Conservation (phyloP, 1,140 invertebrate species). For the Acromyrmex charruanus region DNA sequence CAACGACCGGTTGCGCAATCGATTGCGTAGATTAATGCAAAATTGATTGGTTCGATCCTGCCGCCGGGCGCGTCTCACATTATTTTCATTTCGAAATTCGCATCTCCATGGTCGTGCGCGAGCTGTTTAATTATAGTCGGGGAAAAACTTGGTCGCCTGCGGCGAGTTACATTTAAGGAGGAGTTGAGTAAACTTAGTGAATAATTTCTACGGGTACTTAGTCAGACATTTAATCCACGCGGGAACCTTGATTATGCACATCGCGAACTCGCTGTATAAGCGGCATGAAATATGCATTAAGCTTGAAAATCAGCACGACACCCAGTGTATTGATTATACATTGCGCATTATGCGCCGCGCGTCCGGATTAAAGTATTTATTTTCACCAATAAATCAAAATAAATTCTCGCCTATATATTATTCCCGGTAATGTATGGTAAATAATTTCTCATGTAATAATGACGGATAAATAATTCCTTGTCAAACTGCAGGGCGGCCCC, state of each 20-base stretch:
- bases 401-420: constrained; percentile 32
- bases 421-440: constrained; percentile 13
- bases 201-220: constrained; percentile 60
- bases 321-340: constrained; percentile 55
- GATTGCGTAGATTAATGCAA: constrained; percentile 10
- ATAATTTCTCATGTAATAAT: constrained; percentile 50
- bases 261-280: constrained; percentile 52
- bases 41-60: constrained; percentile 5
- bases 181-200: constrained; percentile 55
- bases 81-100: constrained; percentile 20
- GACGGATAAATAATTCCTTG: constrained; percentile 48
- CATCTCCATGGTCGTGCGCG: not conserved
- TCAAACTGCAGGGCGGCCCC: constrained; percentile 20
- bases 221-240: constrained; percentile 59
- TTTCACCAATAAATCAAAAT: constrained; percentile 49
- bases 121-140: constrained; percentile 39
- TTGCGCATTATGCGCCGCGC: constrained; percentile 39
- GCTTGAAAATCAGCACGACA: constrained; percentile 56
- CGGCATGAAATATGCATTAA: constrained; percentile 56
- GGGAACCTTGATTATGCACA: constrained; percentile 55
- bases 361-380: constrained; percentile 53
- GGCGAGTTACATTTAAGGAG: constrained; percentile 58
- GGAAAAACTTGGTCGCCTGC: constrained; percentile 30
- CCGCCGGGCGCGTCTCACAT: not conserved
- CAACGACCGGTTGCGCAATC: not conserved